phyloP scores from a whole-genome alignment of 2,888 invertebrate genomes.

The Agonopterix arenella region DNA sequence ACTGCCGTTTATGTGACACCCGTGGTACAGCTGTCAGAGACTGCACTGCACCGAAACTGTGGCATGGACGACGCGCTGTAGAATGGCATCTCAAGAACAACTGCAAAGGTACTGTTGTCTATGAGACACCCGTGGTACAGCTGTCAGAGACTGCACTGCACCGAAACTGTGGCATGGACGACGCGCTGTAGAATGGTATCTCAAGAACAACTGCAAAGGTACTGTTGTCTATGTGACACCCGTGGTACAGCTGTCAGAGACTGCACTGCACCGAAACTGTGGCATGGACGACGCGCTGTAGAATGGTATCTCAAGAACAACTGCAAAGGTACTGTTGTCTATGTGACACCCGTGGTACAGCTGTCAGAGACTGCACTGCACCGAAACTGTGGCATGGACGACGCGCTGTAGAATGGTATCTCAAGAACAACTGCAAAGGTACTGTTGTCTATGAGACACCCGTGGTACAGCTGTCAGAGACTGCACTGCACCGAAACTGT shows the following conservation, averaged over 20 bases:
- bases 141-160: constrained; percentile 57
- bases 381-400: no score
- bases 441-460: no score
- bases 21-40: constrained; percentile 35
- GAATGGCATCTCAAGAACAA: constrained; percentile 62
- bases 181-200: constrained; percentile 59
- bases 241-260: constrained; percentile 33
- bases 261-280: no score
- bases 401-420: no score
- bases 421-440: no score
- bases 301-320: constrained; percentile 62
- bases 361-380: constrained; percentile 40
- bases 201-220: constrained; percentile 63
- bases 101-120: constrained; percentile 46
- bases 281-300: constrained; percentile 47
- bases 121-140: constrained; percentile 7
- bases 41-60: constrained; percentile 57
- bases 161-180: constrained; percentile 52
- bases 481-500: no score
- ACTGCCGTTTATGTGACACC: not conserved
- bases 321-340: constrained; percentile 46
- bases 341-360: constrained; percentile 2
- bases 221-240: not conserved
- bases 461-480: no score
- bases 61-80: constrained; percentile 47